phyloP scores from a whole-genome alignment of 2,888 invertebrate genomes.

The Nyleta sp. region DNA sequence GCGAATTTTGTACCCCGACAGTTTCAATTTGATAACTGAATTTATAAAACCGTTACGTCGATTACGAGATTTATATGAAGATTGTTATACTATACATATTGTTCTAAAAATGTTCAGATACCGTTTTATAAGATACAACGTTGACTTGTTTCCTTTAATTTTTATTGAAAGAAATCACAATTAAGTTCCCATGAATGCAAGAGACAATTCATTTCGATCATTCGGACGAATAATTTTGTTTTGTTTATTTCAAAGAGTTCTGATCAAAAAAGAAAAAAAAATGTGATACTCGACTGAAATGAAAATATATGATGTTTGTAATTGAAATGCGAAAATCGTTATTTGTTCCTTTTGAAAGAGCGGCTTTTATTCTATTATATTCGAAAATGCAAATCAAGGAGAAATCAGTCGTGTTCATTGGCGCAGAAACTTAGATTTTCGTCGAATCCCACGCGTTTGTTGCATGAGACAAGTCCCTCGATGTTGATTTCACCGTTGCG shows the following conservation, averaged over 20 bases:
- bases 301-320: conserved; percentile 28
- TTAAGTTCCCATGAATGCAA: too few relatives aligned
- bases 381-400: conserved; percentile 2
- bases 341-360: conserved; percentile 9
- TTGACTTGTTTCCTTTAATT: not conserved
- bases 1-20: conserved; percentile 13
- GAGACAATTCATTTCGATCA: too few relatives aligned
- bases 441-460: not conserved
- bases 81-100: conserved; percentile 1
- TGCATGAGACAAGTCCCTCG: conserved; percentile 8
- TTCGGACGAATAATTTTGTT: too few relatives aligned
- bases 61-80: conserved; percentile 15
- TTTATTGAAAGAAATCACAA: too few relatives aligned
- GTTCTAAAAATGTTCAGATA: not conserved
- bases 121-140: not conserved
- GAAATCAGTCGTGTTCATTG: conserved; percentile 1
- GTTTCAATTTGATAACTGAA: conserved; percentile 11
- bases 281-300: conserved; percentile 27
- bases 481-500: not conserved
- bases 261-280: conserved; percentile 1
- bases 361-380: conserved; percentile 6
- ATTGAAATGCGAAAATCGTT: conserved; percentile 9
- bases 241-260: not conserved
- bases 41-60: conserved; percentile 15
- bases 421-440: not conserved